Evolutionary conservation across 53 echinoderm and acorn worm species (phyloP).

Genomic region (Patiria pectinifera): DNA sequence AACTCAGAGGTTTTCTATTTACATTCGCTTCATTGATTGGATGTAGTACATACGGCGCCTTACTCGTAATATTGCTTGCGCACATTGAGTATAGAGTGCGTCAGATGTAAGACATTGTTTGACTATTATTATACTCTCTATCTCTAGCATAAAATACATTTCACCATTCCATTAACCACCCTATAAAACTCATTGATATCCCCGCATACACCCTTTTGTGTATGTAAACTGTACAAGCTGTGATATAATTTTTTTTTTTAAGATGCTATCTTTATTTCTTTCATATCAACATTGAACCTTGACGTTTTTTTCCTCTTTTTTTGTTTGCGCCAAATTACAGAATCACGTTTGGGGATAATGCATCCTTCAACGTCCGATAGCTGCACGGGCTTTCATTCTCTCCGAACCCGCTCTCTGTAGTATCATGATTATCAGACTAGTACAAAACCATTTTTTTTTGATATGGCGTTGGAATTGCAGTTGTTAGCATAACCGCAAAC

Average conservation of each 20-base stretch:
- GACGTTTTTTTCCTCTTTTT: not conserved
- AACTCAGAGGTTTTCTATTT: too few relatives aligned
- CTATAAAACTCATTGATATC: not conserved
- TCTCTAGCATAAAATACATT: too few relatives aligned
- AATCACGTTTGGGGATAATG: constrained; percentile 51
- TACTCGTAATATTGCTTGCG: too few relatives aligned
- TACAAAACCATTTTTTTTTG: too few relatives aligned
- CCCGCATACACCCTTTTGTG: not conserved
- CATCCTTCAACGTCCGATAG: constrained; percentile 53
- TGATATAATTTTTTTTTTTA: not conserved
- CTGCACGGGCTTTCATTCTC: constrained; percentile 30
- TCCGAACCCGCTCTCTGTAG: not conserved
- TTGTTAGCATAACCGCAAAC: too few relatives aligned
- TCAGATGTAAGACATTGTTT: too few relatives aligned
- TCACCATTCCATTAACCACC: not conserved
- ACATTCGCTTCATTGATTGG: too few relatives aligned
- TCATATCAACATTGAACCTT: not conserved
- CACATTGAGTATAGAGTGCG: too few relatives aligned
- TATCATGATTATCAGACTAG: too few relatives aligned
- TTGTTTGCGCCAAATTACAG: constrained; percentile 26
- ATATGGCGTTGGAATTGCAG: too few relatives aligned
- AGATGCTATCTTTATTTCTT: not conserved
- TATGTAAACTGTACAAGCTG: not conserved
- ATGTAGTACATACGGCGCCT: too few relatives aligned
- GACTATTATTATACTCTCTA: too few relatives aligned